Evolutionary conservation across 2,797 vertebrate genomes (phyloP).

Genomic region (Periparus ater): DNA sequence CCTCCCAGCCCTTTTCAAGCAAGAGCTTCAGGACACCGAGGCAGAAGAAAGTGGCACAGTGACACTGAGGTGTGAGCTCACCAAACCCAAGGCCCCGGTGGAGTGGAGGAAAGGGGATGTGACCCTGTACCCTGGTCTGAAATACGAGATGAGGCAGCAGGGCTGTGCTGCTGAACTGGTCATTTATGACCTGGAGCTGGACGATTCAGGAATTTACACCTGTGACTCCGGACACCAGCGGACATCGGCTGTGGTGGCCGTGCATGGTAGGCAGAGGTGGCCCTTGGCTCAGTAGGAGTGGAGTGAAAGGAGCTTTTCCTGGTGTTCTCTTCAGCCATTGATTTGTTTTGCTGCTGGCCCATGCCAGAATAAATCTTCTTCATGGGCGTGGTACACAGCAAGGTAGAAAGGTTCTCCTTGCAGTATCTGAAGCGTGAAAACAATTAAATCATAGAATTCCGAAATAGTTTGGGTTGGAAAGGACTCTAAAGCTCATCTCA

Average conservation of each 20-base stretch:
- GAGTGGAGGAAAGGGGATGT: constrained; percentile 88
- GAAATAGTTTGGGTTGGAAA: not conserved
- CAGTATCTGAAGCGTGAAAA: not conserved
- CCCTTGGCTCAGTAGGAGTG: not conserved
- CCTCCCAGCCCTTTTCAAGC: constrained; percentile 81
- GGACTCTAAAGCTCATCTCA: not conserved
- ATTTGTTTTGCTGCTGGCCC: not conserved
- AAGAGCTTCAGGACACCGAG: constrained; percentile 79
- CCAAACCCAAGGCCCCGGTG: constrained; percentile 74
- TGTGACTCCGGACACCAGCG: constrained; percentile 81
- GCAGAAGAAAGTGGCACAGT: constrained; percentile 80
- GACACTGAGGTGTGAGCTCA: constrained; percentile 82
- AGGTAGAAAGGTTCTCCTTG: not conserved
- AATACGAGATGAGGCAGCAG: constrained; percentile 85
- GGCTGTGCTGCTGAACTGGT: constrained; percentile 74
- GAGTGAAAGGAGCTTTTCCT: not conserved
- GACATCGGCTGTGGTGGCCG: constrained; percentile 75
- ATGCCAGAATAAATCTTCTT: accelerated
- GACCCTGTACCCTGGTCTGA: constrained; percentile 85
- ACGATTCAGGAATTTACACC: constrained; percentile 85
- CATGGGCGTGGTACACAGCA: not conserved
- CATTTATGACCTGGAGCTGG: constrained; percentile 80
- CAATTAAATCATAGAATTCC: not conserved
- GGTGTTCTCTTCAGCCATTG: not conserved
- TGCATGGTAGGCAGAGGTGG: constrained; percentile 80